Evolutionary conservation across 1,140 invertebrate species (phyloP).

Genomic region (Limonius californicus): DNA sequence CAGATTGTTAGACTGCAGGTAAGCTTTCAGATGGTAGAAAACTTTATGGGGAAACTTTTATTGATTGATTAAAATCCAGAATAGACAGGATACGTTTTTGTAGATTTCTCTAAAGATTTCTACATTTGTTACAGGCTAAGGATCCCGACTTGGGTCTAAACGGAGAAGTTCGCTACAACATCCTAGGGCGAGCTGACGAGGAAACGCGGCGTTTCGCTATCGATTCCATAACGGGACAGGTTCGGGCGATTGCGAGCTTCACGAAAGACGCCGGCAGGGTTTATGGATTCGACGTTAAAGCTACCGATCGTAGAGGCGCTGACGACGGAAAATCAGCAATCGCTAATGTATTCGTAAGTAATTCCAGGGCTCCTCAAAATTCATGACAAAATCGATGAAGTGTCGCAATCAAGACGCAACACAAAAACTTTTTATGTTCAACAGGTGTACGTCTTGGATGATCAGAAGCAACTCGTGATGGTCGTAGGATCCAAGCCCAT

Average conservation of each 20-base stretch:
- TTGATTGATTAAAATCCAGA: too few species aligned
- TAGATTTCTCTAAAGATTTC: background rate
- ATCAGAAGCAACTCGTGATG: slow-evolving; percentile 73
- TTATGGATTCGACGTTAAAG: slow-evolving; percentile 84
- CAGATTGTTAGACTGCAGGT: slow-evolving; percentile 69
- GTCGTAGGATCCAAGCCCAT: slow-evolving; percentile 70
- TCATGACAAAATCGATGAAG: too few species aligned
- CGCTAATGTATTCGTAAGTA: slow-evolving; percentile 77
- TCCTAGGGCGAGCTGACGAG: slow-evolving; percentile 63
- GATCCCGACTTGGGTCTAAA: slow-evolving; percentile 74
- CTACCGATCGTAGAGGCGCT: slow-evolving; percentile 71
- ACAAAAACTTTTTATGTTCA: slow-evolving; percentile 26
- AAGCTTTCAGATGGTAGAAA: slow-evolving; percentile 25
- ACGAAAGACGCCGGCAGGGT: slow-evolving; percentile 65
- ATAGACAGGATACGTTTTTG: too few species aligned
- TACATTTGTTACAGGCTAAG: slow-evolving; percentile 53
- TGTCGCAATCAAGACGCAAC: too few species aligned
- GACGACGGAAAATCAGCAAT: slow-evolving; percentile 76
- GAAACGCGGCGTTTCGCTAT: slow-evolving; percentile 63
- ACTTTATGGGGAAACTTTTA: background rate
- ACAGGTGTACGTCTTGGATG: slow-evolving; percentile 77
- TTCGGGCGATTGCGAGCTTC: slow-evolving; percentile 66
- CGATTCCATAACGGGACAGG: slow-evolving; percentile 67
- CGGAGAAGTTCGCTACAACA: slow-evolving; percentile 74
- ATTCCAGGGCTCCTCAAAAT: background rate